A percentile compares a stretch with the other conserved stretches of the same genome.
These are phyloP conservation scores for Hylyphantes graminicola DNA, from an alignment of 1,140 invertebrate species.

Conservation along the genomic window DNA sequence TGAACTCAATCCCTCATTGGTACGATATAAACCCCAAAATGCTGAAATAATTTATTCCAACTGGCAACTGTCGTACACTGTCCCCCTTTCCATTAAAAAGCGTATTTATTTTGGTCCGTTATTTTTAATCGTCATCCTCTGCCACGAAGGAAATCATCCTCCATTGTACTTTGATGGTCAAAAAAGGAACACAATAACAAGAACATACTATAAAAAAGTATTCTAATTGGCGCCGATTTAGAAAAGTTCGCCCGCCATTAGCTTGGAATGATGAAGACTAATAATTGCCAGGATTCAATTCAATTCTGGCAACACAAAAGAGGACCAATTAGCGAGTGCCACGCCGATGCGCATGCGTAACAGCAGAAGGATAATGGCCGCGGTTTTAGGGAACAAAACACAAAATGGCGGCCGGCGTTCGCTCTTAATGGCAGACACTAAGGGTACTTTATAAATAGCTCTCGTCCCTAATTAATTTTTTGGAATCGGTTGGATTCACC, in stretches of 20 bases:
- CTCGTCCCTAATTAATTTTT: slow-evolving; percentile 50
- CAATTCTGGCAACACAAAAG: slow-evolving; percentile 36
- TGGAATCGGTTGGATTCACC: slow-evolving; percentile 48
- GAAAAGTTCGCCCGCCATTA: slow-evolving; percentile 56
- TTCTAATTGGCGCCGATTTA: slow-evolving; percentile 59
- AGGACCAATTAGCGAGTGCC: slow-evolving; percentile 48
- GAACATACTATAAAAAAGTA: slow-evolving; percentile 17
- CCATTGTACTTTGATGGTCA: slow-evolving; percentile 15
- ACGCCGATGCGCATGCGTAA: slow-evolving; percentile 53
- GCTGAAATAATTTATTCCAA: slow-evolving; percentile 21
- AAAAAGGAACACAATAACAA: background rate
- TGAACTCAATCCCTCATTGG: too few relatives aligned
- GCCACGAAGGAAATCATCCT: slow-evolving; percentile 35
- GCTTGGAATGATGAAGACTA: slow-evolving; percentile 55
- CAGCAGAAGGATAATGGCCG: slow-evolving; percentile 9
- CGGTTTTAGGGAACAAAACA: slow-evolving; percentile 12
- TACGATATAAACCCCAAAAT: too few relatives aligned
- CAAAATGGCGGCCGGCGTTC: slow-evolving; percentile 30
- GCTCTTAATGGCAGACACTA: slow-evolving; percentile 30
- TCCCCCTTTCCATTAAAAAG: slow-evolving; percentile 5
- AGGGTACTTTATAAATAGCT: slow-evolving; percentile 45
- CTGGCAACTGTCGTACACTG: slow-evolving; percentile 44
- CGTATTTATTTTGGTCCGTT: slow-evolving; percentile 27
- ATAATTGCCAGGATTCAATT: slow-evolving; percentile 53
- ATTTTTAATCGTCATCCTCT: slow-evolving; percentile 54